Evolutionary conservation across 2,113 vertebrate genomes (phyloP), one percentile per base, ranked within the genome.

Genomic region (Motacilla tschutschensis): DNA sequence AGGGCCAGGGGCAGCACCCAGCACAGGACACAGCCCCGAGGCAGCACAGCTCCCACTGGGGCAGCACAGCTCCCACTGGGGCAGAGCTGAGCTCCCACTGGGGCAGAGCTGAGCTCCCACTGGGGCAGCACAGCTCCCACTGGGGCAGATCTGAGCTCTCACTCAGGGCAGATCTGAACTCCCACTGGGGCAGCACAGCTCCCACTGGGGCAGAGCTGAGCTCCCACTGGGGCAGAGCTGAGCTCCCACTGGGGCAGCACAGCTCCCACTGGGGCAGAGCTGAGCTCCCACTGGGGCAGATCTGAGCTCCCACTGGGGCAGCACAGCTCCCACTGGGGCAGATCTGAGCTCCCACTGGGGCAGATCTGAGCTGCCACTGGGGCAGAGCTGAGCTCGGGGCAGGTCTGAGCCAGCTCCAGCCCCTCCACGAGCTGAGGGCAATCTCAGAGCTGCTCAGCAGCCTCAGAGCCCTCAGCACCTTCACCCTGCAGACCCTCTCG

Each of bases 401-500:
- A 26, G 40, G 5, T 1, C 3, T 22, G 75, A 47, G 82, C n/a
- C 89, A 83, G 48, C 47, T 28, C n/a, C 2, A 71, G 67, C 71
- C 48, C 46, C 50, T 3, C 18, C 54, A 22, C 2, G 14, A 50
- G 58, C 46, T 5, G 22, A 8, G 29, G 35, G 29, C 36, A 10
- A 8, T 1, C 66, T 16, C 51, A 3, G 35, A 57, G 2, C 11
- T 17, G 35, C 63, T 41, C 76, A 47, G 62, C 33, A 47, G 2
- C 2, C 60, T 7, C 70, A 13, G 31, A 22, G 59, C 73, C 22
- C 67, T 10, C n/a, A 6, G 40, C 29, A 2, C 44, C 10, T 5
- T 26, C 8, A 5, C 46, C 57, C 57, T 1, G 4, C 24, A 16
- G 4, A 12, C 1, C 46, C 19, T 24, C n/a, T 16, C 1, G 0